Evolutionary conservation across 2,797 vertebrate species (phyloP), one percentile per base, ranked within the genome.

Genomic region (Mormyrops boulengeri): DNA sequence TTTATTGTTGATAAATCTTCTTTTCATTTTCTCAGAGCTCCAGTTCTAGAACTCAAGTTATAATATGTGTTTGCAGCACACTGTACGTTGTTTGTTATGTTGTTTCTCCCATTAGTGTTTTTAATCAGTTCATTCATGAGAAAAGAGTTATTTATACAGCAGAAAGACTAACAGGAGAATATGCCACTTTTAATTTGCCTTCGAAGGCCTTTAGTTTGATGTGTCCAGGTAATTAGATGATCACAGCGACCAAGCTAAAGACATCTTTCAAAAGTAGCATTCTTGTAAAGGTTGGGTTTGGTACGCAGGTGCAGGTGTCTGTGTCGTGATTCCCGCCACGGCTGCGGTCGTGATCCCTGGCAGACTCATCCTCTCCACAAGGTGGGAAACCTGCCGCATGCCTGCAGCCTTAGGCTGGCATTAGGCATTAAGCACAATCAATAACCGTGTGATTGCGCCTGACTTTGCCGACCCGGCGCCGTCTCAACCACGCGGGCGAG

Each of bases 331-430:
- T 57, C 30, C 41, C 19, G 2, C 2, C 9, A 38, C 69, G 87
- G 53, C 60, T 87, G 89, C 90, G n/a, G 38, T 4, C 84, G 2
- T 57, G 34, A 84, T 57, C 6, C 14, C 52, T 41, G 53, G n/a
- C 52, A 84, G 38, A 19, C 44, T 19, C 66, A 50, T 50, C 30
- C 26, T 17, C 14, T 41, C 7, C 49, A 52, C 11, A 34, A 84
- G 85, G 88, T 44, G 89, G 88, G 90, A 90, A 91, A 91, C 44
- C 89, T 86, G 88, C 73, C 92, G 41, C 93, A 94, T 94, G 94
- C 95, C 94, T 93, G 93, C 93, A 94, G 94, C 94, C 94, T 91
- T 91, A 89, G 94, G 94, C 94, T 92, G 93, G 93, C 93, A 95
- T 89, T 69, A 91, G 91, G 91, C 90, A 92, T 92, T 91, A 91